Evolutionary conservation across 2,888 invertebrate genomes (phyloP).

Genomic region (Zootermopsis nevadensis): DNA sequence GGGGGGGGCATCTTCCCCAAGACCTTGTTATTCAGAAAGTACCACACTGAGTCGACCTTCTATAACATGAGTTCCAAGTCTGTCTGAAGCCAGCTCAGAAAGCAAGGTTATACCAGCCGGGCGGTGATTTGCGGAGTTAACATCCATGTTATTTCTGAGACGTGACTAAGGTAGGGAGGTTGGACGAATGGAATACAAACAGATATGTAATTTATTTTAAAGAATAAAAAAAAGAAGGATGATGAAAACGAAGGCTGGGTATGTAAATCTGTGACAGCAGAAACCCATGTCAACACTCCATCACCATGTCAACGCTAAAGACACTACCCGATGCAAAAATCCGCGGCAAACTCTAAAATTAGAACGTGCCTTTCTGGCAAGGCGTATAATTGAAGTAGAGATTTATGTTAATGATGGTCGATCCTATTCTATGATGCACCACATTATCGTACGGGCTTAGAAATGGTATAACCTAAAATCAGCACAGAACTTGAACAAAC

Average conservation of each 20-base stretch:
- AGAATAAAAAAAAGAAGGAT: neutral
- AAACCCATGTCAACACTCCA: conserved; percentile 22
- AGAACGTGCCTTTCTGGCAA: conserved; percentile 13
- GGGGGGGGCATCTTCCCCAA: too few relatives aligned
- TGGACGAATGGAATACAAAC: conserved; percentile 38
- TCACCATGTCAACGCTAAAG: conserved; percentile 13
- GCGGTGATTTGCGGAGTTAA: conserved; percentile 32
- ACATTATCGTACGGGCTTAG: too few relatives aligned
- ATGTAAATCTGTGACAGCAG: conserved; percentile 29
- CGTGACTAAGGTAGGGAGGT: conserved; percentile 35
- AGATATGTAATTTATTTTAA: conserved; percentile 40
- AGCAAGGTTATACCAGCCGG: neutral
- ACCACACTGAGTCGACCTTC: neutral
- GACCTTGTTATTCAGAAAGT: too few relatives aligned
- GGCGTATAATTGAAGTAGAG: neutral
- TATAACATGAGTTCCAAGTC: neutral
- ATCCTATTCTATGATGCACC: neutral
- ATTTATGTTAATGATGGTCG: neutral
- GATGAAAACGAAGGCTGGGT: neutral
- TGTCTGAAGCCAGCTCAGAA: neutral
- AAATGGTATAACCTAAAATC: too few relatives aligned
- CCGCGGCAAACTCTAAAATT: neutral
- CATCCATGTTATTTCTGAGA: conserved; percentile 30
- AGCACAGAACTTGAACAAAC: too few relatives aligned
- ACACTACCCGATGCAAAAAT: conserved; percentile 1